These are phyloP conservation scores for Psittacula derbiana DNA, from an alignment of 2,797 vertebrate genomes.

Conservation along the genomic window DNA sequence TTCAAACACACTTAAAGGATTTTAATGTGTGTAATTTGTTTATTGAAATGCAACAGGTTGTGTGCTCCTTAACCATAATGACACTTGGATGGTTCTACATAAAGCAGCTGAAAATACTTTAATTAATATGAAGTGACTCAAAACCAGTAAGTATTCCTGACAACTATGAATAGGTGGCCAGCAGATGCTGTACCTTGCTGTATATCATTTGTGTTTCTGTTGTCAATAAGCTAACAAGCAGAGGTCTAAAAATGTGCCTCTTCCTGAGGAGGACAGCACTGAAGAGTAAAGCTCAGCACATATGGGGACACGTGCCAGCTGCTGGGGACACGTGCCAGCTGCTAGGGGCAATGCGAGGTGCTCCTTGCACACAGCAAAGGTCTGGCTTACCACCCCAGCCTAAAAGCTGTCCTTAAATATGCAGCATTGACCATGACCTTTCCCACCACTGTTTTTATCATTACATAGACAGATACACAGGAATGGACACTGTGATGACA, in stretches of 20 bases:
- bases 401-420: background rate
- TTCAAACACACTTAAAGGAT: background rate
- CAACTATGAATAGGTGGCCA: background rate
- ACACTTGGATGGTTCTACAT: background rate
- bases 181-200: background rate
- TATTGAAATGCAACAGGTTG: background rate
- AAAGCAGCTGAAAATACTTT: background rate
- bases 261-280: background rate
- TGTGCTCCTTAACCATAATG: background rate
- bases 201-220: background rate
- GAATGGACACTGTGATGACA: background rate
- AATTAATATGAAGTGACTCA: background rate
- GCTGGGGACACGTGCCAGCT: background rate
- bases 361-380: background rate
- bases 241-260: background rate
- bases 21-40: background rate
- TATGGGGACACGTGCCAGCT: background rate
- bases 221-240: background rate
- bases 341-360: accelerated
- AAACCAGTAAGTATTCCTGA: background rate
- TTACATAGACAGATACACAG: background rate
- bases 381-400: background rate
- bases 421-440: background rate
- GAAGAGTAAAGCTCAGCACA: background rate
- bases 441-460: background rate